Evolutionary conservation across 2,888 invertebrate genomes (phyloP).

Genomic region (Drosophila subsilvestris): DNA sequence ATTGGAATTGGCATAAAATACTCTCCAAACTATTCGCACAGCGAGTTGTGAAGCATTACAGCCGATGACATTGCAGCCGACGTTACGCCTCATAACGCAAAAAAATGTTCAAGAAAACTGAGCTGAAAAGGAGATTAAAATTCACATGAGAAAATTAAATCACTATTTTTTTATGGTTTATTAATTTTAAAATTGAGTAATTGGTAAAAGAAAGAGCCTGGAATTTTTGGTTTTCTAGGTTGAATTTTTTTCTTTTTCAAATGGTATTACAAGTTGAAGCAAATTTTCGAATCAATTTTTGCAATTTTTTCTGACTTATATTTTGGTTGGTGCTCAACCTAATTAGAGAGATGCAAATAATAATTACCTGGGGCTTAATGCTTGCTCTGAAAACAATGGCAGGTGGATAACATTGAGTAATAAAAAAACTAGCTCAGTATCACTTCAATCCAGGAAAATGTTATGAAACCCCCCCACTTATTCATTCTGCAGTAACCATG

Average conservation of each 20-base stretch:
- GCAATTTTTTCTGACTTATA: background rate
- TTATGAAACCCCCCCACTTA: conserved; percentile 53
- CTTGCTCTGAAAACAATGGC: conserved; percentile 16
- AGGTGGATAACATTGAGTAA: background rate
- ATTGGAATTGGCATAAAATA: too few relatives aligned
- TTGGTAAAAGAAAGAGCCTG: conserved; percentile 27
- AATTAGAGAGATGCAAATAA: conserved; percentile 20
- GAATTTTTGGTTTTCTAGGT: conserved; percentile 9
- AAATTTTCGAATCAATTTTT: background rate
- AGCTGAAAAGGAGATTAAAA: conserved; percentile 15
- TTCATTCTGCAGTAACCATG: conserved; percentile 26
- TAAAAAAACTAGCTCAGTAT: conserved; percentile 55
- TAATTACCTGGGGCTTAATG: conserved; percentile 17
- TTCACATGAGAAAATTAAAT: background rate
- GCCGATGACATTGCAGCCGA: background rate
- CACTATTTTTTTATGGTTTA: conserved; percentile 39
- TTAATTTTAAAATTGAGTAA: conserved; percentile 39
- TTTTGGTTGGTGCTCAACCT: conserved; percentile 5
- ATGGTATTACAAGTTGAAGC: conserved; percentile 5
- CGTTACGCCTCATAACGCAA: conserved; percentile 26
- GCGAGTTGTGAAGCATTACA: background rate
- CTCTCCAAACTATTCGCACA: too few relatives aligned
- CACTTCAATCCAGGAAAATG: conserved; percentile 32
- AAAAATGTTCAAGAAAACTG: conserved; percentile 6
- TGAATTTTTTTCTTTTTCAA: conserved; percentile 18